Evolutionary conservation across 2,888 invertebrate species (phyloP), one percentile per base, ranked within the genome.

Genomic region (Tenthredo amoena): DNA sequence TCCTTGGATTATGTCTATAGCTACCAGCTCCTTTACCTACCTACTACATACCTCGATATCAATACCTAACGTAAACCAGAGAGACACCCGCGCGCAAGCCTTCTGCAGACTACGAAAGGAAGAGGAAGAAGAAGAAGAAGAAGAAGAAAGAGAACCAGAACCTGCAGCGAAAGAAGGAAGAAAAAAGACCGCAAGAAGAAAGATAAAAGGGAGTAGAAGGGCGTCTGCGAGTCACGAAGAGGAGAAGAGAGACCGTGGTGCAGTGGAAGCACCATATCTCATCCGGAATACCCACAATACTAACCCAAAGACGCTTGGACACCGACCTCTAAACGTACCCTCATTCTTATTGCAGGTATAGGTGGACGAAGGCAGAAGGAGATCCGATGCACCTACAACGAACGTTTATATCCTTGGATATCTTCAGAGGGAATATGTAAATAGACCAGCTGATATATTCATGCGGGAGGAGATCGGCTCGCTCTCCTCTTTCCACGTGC

Each of bases 381-480:
- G 40, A 15, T 65, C 34, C 62, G 2, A 31, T 68, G 68, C 68
- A 68, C 50, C 31, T 77, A 40, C 55, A 7, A 18, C 58, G 81
- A 74, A 40, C 65, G 81, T 81, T 83, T 83, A 68, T 89, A 87
- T 88, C 85, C 86, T 87, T 84, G 89, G 88, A 90, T 88, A 88
- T 87, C 87, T 62, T 85, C 79, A 79, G 87, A 87, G 86, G 88
- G 86, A 87, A 88, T 88, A 87, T 88, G 90, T 87, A 90, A 89
- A 89, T 90, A 90, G 47, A 86, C 86, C 68, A 86, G 86, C 87
- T 88, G 89, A 89, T 86, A 87, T 88, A 89, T 89, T 90, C 89
- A 87, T 90, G 88, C 86, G 65, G 76, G 15, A 47, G 76, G 9
- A 47, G 82, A 81, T 85, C 71, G 79, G 34, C 85, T 62, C 84